Evolutionary conservation across 2,113 vertebrate species (phyloP), one percentile per base, ranked within the genome.

Genomic region (Haemorhous mexicanus): DNA sequence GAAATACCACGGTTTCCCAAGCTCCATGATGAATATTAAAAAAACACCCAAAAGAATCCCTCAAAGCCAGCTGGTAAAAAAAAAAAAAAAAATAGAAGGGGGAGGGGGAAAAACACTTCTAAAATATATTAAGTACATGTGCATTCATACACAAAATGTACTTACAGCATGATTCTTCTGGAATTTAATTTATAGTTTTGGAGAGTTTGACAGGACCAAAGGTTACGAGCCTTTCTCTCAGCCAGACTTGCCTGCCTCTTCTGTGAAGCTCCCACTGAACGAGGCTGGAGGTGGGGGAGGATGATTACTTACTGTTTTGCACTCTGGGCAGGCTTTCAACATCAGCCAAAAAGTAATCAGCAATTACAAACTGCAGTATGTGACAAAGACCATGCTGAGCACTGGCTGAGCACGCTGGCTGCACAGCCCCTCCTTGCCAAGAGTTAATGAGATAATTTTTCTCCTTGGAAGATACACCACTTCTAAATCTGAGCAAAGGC

Each of bases 261-360:
- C 90, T 69, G 52, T 23, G 76, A 66, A 61, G 44, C 59, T 89
- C 21, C 24, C 41, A 6, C 28, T 87, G 74, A 77, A 70, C 27
- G 5, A 70, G 70, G 49, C 26, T 44, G 56, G 77, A 56, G 37
- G 11, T 62, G 62, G 46, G 44, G 46, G 41, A 92, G 41, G 61
- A 94, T 39, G 62, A 41, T 84, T 49, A 50, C 87, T 86, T 59
- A 78, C 92, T 86, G 76, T 80, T 88, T 41, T 85, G 82, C 62
- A 37, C 87, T 64, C 85, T 10, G 62, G 93, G 84, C 62, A 79
- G 81, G 79, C 83, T 97, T 97, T 94, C 87, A 89, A 13, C 52
- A 33, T 70, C 80, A 87, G 85, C 91, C 81, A 96, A 92, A 69
- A 87, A 74, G 53, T 24, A 82, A 59, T 87, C 53, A 23, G 70